Evolutionary conservation across 2,888 invertebrate species (phyloP).

Genomic region (Encarsia formosa): DNA sequence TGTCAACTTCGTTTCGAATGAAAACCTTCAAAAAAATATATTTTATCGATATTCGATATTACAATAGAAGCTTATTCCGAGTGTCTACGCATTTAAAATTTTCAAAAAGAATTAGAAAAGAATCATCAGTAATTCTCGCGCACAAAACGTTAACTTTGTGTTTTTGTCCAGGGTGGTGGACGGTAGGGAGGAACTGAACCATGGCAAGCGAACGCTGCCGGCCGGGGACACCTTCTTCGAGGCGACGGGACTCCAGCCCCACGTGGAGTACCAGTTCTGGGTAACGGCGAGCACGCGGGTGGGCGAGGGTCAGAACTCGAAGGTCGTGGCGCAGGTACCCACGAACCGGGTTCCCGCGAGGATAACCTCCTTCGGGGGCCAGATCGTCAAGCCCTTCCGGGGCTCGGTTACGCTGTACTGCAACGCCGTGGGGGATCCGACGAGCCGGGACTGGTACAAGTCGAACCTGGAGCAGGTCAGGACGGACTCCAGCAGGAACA

Average conservation of each 20-base stretch:
- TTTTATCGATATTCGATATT: no score
- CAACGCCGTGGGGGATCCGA: conserved; percentile 63
- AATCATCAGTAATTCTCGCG: no score
- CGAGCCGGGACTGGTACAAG: conserved; percentile 63
- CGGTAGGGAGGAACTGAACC: conserved; percentile 65
- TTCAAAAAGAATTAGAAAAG: no score
- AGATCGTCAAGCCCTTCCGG: conserved; percentile 64
- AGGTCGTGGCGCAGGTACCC: conserved; percentile 64
- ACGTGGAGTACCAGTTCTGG: conserved; percentile 75
- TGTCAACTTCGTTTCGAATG: no score
- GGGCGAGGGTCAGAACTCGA: conserved; percentile 72
- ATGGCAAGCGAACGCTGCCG: conserved; percentile 63
- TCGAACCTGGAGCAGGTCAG: conserved; percentile 56
- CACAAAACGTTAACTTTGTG: neutral
- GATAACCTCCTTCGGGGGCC: conserved; percentile 68
- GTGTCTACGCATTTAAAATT: no score
- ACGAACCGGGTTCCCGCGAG: conserved; percentile 64
- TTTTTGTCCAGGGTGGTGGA: conserved; percentile 56
- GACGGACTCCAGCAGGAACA: conserved; percentile 58
- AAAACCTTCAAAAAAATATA: no score
- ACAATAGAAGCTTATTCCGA: no score
- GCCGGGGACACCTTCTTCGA: conserved; percentile 64
- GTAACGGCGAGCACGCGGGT: conserved; percentile 73
- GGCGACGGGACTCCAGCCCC: conserved; percentile 64
- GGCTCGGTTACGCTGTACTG: conserved; percentile 63